These are phyloP conservation scores for Ceyx melanurus DNA, from an alignment of 2,113 vertebrate genomes.

Conservation along the genomic window DNA sequence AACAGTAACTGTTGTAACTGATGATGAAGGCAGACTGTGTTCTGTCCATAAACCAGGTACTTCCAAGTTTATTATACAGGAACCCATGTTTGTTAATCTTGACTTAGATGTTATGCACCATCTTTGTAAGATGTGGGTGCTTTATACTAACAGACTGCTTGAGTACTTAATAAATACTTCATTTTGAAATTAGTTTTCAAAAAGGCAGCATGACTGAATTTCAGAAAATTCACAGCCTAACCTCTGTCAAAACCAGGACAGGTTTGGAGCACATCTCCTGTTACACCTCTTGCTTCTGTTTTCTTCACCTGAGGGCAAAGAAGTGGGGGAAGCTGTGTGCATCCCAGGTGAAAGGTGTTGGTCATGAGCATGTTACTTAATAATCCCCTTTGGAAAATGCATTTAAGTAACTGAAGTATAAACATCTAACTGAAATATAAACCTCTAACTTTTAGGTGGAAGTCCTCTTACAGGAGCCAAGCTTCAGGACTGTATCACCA, in stretches of 20 bases:
- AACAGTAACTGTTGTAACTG: conserved; percentile 86
- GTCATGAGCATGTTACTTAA: not conserved
- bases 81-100: not conserved
- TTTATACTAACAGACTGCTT: not conserved
- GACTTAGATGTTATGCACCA: not conserved
- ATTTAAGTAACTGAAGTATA: not conserved
- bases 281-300: not conserved
- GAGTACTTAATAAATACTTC: not conserved
- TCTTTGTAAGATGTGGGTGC: not conserved
- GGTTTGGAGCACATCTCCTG: not conserved
- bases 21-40: conserved; percentile 87
- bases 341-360: not conserved
- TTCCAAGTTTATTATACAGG: not conserved
- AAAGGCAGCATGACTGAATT: not conserved
- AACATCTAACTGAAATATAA: not conserved
- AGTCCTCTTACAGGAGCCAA: conserved; percentile 88
- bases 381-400: not conserved
- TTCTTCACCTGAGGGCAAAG: not conserved
- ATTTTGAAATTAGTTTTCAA: not conserved
- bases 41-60: conserved; percentile 92
- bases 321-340: not conserved
- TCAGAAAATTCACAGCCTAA: not conserved
- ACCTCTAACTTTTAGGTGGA: conserved; percentile 80
- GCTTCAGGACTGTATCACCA: conserved; percentile 91
- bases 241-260: not conserved